phyloP scores from a whole-genome alignment of 2,797 vertebrate genomes.

The Fratercula arctica region DNA sequence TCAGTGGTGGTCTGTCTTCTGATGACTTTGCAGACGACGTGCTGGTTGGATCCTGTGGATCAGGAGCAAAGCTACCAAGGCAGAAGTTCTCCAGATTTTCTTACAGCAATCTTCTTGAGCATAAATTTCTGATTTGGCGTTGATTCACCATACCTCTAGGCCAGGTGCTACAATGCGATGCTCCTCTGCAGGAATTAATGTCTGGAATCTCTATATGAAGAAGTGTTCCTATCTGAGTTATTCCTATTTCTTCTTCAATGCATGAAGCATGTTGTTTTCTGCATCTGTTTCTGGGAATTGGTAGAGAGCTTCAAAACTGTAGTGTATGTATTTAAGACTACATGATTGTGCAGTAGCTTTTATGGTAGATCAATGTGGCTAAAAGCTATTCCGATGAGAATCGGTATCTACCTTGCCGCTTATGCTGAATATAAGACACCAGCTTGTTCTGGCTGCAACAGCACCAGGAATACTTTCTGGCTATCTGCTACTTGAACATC shows the following conservation, averaged over 20 bases:
- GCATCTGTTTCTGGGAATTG: background rate
- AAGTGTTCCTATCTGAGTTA: background rate
- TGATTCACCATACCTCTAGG: rapidly evolving
- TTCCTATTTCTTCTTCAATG: background rate
- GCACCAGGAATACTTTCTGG: background rate
- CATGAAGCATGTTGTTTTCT: background rate
- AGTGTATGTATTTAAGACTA: background rate
- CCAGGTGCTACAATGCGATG: background rate
- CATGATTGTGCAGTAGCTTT: background rate
- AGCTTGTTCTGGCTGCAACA: background rate
- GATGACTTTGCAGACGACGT: background rate
- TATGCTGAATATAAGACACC: background rate
- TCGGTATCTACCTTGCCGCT: background rate
- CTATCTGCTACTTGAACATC: background rate
- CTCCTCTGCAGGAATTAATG: background rate
- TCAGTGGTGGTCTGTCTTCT: background rate
- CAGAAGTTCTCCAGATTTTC: background rate
- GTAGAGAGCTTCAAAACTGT: background rate
- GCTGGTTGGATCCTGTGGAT: background rate
- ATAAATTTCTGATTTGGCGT: background rate
- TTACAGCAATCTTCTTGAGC: background rate
- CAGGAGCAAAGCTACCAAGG: background rate
- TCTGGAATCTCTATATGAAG: background rate
- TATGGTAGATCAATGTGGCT: background rate
- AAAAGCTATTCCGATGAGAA: background rate